Evolutionary conservation across 2,113 vertebrate genomes (phyloP), one percentile per base, ranked within the genome.

Genomic region (Crotalus viridis): DNA sequence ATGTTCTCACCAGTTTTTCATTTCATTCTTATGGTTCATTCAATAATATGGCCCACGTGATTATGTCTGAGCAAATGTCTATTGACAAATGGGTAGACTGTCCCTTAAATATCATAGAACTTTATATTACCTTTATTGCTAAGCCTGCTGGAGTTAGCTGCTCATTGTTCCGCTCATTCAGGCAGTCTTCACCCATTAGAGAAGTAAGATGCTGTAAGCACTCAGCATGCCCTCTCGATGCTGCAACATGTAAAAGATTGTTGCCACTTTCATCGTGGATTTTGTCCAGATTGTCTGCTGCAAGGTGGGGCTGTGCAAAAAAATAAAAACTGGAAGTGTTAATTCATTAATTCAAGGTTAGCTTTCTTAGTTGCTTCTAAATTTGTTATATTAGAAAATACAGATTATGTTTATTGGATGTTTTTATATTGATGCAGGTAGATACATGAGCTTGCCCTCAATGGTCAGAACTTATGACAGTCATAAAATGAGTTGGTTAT

Each of bases 201-300:
- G 99, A 99, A 10, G 99, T 99, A 96, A 99, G 99, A 93, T 99
- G 99, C 96, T 99, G 99, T 94, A 99, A 98, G 91, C 99, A 99
- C 89, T 99, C 99, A 0, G 98, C 97, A 21, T 99, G 99, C 12
- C 99, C 99, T 95, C 98, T 98, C 3, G 98, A 98, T 6, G 99
- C 98, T 0, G 99, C 98, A 87, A 99, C 92, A 90, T 99, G 99
- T 90, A 99, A 97, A 85, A 99, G 98, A 96, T 99, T 99, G 98
- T 99, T 99, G 90, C 98, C 97, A 10, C 97, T 98, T 89, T 99
- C 98, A 39, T 99, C 99, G 8, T 98, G 97, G 96, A 99, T 98
- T 89, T 98, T 98, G 98, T 99, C 99, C 96, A 99, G 98, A 96
- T 99, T 99, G 96, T 99, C 99, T 0, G 98, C 98, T 5, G 99